A percentile compares a stretch with the other conserved stretches of the same genome.
These are phyloP conservation scores for Tuberolachnus salignus DNA, from an alignment of 2,888 invertebrate genomes.

Conservation along the genomic window DNA sequence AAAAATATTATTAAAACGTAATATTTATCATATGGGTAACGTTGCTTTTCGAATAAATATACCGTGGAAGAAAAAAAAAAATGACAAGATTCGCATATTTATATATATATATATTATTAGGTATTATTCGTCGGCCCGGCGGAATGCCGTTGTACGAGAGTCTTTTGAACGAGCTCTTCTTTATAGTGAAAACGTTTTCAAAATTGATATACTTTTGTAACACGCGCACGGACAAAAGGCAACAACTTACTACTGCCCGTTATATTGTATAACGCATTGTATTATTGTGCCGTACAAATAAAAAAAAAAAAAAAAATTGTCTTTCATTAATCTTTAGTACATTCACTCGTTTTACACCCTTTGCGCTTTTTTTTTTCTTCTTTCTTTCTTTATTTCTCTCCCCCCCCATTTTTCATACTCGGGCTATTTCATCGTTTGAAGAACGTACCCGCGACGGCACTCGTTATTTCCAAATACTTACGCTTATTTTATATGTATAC, in stretches of 20 bases:
- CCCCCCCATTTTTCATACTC: background rate
- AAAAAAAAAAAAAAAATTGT: background rate
- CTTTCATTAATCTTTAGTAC: conserved; percentile 9
- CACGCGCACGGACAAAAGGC: background rate
- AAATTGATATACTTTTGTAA: background rate
- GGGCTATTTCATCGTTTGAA: background rate
- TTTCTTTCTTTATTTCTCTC: no score
- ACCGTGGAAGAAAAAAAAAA: background rate
- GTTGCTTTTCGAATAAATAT: background rate
- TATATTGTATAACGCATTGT: background rate
- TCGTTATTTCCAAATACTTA: background rate
- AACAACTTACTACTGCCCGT: background rate
- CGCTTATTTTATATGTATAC: background rate
- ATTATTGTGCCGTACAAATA: background rate
- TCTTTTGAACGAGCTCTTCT: background rate
- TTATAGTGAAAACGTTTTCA: background rate
- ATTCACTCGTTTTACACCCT: background rate
- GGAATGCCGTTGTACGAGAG: background rate
- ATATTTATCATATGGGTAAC: no score
- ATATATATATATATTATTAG: no score
- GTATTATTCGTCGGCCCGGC: background rate
- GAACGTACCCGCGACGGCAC: background rate
- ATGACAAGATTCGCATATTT: background rate
- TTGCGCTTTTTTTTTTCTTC: no score
- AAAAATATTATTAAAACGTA: background rate